Base-by-base conservation (phyloP, 64 coral and sea anemone species). In the Montipora foliosa region DNA sequence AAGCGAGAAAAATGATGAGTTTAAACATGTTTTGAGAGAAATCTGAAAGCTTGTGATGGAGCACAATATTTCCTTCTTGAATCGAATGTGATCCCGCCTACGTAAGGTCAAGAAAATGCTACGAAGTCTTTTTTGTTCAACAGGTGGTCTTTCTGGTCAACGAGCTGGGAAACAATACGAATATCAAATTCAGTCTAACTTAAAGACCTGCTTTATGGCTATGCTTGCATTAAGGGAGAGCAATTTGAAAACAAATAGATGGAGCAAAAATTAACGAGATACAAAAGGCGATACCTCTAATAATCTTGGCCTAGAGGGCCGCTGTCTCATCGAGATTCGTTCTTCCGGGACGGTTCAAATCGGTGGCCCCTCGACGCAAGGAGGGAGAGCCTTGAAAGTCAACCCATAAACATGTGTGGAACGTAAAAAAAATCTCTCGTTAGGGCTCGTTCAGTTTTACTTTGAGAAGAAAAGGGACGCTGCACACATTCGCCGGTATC, bases 81-180 rank as follows among this genome's bases (percentile, higher is more conserved):
- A 86, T 12, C 46, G 3, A 86, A 86, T 6, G 47, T 44, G 19
- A 5, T 44, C 19, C 71, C 47, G 19, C 46, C 70, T 17, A 86
- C 67, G 82, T 86, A 67, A 86, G 82, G 45, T 86, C 66, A 72
- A 46, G 82, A 86, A 72, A 71, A 86, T 86, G 68, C 46, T 50
- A 71, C 7, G 17, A 68, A 86, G 46, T 44, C n/a, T 84, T 53
- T 37, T 86, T 24, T 44, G 55, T 46, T 44, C 80, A 49, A 71
- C 82, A 70, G 82, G 82, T 86, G 82, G 68, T 59, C 19, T 86
- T 86, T 72, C 62, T 86, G 82, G 59, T 86, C 46, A 86, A 47
- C 68, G 82, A 70, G 47, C 64, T 72, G 82, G 67, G 71, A 86
- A 70, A 6, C 5, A 70, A n/a, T 49, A 0, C 4, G 10, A 16